Conservation (phyloP, 2,888 invertebrate species). For the Heliconius aoede region DNA sequence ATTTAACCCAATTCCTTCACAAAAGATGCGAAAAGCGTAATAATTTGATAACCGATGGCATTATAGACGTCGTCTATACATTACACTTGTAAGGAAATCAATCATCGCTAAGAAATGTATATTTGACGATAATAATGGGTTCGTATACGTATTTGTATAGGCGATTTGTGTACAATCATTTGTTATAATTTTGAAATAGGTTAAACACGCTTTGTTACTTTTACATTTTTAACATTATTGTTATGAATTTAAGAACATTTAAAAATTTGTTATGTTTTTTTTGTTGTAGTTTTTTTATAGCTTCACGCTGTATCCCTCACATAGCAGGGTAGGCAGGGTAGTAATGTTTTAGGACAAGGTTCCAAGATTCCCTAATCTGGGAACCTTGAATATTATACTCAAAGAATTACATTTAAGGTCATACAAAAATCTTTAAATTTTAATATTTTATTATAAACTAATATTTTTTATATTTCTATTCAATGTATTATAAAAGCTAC, state of each 20-base stretch:
- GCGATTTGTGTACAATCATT: neutral
- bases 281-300: no score
- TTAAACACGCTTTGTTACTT: no score
- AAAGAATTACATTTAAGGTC: neutral
- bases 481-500: neutral
- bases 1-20: slow-evolving; percentile 22
- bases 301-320: no score
- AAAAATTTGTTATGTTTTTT: no score
- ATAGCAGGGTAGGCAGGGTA: no score
- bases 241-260: no score
- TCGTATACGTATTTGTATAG: neutral
- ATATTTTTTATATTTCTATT: neutral
- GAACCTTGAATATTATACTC: no score
- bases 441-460: neutral
- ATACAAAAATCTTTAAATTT: neutral
- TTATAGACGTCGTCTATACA: neutral
- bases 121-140: neutral
- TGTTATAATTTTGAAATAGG: neutral
- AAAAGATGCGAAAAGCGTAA: slow-evolving; percentile 3
- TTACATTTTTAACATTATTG: no score
- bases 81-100: neutral
- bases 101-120: slow-evolving; percentile 6
- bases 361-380: no score
- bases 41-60: slow-evolving; percentile 25
- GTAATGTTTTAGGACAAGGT: no score